Evolutionary conservation across 2,113 vertebrate species (phyloP), one percentile per base, ranked within the genome.

Genomic region (Nematolebias whitei): DNA sequence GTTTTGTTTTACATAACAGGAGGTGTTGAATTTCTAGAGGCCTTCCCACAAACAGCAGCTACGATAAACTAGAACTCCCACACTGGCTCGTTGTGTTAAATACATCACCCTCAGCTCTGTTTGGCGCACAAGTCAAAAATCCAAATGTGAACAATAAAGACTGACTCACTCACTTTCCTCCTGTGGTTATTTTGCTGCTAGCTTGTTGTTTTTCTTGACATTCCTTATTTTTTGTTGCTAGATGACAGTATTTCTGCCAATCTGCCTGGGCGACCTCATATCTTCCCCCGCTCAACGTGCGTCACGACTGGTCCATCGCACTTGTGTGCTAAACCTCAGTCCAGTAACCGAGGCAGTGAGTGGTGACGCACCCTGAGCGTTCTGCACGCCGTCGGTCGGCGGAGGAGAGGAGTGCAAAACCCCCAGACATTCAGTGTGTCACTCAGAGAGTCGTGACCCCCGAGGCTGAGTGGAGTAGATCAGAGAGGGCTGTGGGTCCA

Each of bases 241-340:
- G 52, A 19, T 66, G 63, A n/a, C 23, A 50, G 65, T 67, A 45
- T 52, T 45, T 50, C 47, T 60, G 69, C 61, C 74, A 47, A 70
- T 18, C 18, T 53, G 62, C 52, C 64, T 13, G 38, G 66, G 20
- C 9, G 63, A 74, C 45, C 26, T 35, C 57, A 4, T 45, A 26
- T 81, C 52, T 57, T 68, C 68, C 55, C 3, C 45, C 8, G 18
- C 50, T 72, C 29, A 6, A 43, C 5, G 9, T 68, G 71, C 63
- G 81, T 88, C 76, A 88, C 20, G 8, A 48, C 51, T 3, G 44
- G 5, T 56, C 62, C 70, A 51, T 87, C 76, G 32, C 90, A 87
- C 84, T 70, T 12, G 12, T 51, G 45, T 74, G 87, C 59, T 68
- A 91, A 87, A 89, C 84, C 81, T 68, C 80, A 66, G 32, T 5